Evolutionary conservation across 2,888 invertebrate genomes (phyloP), one percentile per base, ranked within the genome.

Genomic region (Tridacna crocea): DNA sequence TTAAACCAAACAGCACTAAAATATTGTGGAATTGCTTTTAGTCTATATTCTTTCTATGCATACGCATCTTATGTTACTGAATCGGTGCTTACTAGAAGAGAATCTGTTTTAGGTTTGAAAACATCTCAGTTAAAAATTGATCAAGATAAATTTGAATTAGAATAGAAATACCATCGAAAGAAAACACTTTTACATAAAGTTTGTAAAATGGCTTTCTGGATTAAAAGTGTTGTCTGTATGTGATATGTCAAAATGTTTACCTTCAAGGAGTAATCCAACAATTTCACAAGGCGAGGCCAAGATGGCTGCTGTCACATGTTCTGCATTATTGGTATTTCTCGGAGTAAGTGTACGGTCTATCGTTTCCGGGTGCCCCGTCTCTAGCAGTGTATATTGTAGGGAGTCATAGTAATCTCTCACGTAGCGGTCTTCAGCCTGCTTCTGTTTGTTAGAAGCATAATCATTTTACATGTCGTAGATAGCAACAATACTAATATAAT

Each of bases 231-330:
- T 8, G 36, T 36, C 36, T 36, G 8, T 36, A 36, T 2, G 36
- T 36, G 36, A 36, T 36, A 36, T 36, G 8, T 36, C 36, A 36
- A 36, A 2, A 36, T 36, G 2, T 8, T 63, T 26, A 84, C 85
- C 83, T 72, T 88, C 88, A 19, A 90, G 63, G 27, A 90, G 72
- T 17, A 87, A 79, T n/a, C 84, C 82, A 70, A 90, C 83, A 63
- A 87, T 88, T 80, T 90, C 90, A 1, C 86, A 88, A 0, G 90
- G 90, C 10, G 89, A 88, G 0, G 88, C 84, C 19, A 90, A 74
- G 2, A 90, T 65, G 19, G 85, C 79, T 0, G 85, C 82, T 13
- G 76, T 72, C 0, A 82, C 77, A 12, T 63, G 46, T 24, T 81
- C 77, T 19, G 73, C 58, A 58, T 66, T 78, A n/a, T 51, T 68